Conservation (phyloP, 2,888 invertebrate species). For the Caenorhabditis angaria region DNA sequence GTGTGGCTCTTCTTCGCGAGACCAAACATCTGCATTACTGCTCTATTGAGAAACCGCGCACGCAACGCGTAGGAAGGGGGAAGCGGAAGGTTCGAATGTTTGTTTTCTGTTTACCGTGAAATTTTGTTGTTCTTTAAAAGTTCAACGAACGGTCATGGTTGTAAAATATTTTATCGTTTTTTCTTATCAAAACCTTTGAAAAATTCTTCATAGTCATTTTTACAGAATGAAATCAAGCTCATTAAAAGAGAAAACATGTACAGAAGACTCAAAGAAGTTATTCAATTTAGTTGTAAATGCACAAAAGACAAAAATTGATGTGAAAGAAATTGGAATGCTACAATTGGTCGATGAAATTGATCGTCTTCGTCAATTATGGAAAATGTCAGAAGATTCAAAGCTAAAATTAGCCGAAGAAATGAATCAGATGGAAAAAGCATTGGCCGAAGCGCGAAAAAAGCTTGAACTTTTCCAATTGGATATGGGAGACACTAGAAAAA, state of each 20-base stretch:
- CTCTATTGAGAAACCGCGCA: background rate
- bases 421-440: constrained; percentile 20
- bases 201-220: background rate
- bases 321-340: constrained; percentile 35
- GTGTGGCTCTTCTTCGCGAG: background rate
- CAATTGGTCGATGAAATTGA: constrained; percentile 39
- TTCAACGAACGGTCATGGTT: background rate
- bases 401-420: constrained; percentile 20
- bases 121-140: too few relatives aligned
- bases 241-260: constrained; percentile 36
- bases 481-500: constrained; percentile 52
- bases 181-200: background rate
- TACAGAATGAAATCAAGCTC: constrained; percentile 40
- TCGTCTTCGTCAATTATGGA: constrained; percentile 41
- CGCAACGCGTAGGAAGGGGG: background rate
- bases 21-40: background rate
- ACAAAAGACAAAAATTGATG: constrained; percentile 27
- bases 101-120: background rate
- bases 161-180: constrained; percentile 9
- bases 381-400: constrained; percentile 33
- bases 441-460: constrained; percentile 37
- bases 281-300: constrained; percentile 35
- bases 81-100: constrained; percentile 7
- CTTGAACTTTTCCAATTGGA: constrained; percentile 39
- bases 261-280: constrained; percentile 27